Conservation (phyloP, 2,888 invertebrate genomes). For the Dryobota labecula region DNA sequence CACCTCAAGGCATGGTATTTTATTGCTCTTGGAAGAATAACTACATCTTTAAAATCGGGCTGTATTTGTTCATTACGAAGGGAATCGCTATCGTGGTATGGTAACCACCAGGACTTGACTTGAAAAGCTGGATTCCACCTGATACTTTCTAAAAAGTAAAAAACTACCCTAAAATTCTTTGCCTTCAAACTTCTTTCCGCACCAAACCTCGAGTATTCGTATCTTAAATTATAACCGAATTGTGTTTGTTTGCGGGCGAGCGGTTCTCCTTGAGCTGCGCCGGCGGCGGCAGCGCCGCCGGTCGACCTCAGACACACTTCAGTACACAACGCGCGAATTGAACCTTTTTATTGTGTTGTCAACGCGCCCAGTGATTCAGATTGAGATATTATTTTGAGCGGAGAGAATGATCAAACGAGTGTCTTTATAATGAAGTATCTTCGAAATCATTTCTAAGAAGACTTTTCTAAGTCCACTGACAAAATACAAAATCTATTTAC, state of each 20-base stretch:
- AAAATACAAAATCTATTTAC: conserved; percentile 34
- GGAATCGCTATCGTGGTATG: not conserved
- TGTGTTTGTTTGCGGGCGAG: conserved; percentile 58
- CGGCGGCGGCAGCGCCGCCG: conserved; percentile 67
- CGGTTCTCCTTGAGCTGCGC: conserved; percentile 74
- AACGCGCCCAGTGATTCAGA: conserved; percentile 46
- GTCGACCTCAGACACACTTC: conserved; percentile 65
- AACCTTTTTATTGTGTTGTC: conserved; percentile 63
- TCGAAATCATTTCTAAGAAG: conserved; percentile 16
- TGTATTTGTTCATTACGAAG: not conserved
- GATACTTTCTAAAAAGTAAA: not conserved
- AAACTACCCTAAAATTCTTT: conserved; percentile 17
- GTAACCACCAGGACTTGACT: no score
- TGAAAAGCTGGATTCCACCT: not conserved
- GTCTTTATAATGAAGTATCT: conserved; percentile 23
- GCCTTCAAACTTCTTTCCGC: conserved; percentile 28
- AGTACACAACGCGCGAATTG: conserved; percentile 59
- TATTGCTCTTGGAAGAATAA: not conserved
- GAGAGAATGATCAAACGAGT: conserved; percentile 41
- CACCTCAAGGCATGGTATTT: not conserved
- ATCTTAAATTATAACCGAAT: conserved; percentile 51
- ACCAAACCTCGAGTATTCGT: conserved; percentile 35
- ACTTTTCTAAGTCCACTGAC: not conserved
- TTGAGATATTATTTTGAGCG: conserved; percentile 36
- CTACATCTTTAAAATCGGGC: not conserved